These are phyloP conservation scores for Brachionus sp. DNA, from an alignment of 1,140 invertebrate genomes.

Conservation along the genomic window DNA sequence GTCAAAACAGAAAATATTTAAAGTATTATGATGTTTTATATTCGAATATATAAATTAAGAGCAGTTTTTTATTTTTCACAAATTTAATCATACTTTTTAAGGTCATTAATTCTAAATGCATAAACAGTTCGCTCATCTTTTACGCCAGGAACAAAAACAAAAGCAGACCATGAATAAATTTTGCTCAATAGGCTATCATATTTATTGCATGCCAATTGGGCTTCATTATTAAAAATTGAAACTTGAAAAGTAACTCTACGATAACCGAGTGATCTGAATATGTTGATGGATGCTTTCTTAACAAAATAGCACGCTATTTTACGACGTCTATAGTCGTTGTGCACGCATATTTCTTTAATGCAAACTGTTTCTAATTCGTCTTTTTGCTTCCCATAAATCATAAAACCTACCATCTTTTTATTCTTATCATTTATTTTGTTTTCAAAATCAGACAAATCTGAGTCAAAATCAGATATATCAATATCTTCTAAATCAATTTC, in stretches of 20 bases:
- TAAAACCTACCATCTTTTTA: background rate
- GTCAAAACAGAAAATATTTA: background rate
- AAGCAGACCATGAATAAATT: constrained; percentile 9
- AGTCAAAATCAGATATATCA: background rate
- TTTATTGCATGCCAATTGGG: background rate
- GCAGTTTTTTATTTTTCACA: background rate
- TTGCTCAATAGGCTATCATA: background rate
- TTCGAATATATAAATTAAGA: background rate
- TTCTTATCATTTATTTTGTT: constrained; percentile 18
- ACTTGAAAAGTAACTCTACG: constrained; percentile 28
- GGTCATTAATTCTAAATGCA: constrained; percentile 30
- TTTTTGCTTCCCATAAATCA: constrained; percentile 40
- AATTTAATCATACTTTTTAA: background rate
- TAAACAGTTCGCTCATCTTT: background rate
- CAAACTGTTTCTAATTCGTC: constrained; percentile 43
- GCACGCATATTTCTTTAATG: constrained; percentile 12
- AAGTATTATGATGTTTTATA: no score
- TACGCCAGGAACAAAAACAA: background rate
- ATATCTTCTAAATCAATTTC: constrained; percentile 32
- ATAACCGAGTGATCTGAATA: background rate
- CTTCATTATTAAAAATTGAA: constrained; percentile 28
- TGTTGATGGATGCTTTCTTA: background rate
- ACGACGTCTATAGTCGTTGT: constrained; percentile 19
- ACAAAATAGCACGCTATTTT: background rate
- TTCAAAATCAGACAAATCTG: constrained; percentile 1